A percentile compares a stretch with the other conserved stretches of the same genome.
These are phyloP conservation scores for Cyrtorhinus lividipennis DNA, from an alignment of 1,140 invertebrate genomes.

Conservation along the genomic window DNA sequence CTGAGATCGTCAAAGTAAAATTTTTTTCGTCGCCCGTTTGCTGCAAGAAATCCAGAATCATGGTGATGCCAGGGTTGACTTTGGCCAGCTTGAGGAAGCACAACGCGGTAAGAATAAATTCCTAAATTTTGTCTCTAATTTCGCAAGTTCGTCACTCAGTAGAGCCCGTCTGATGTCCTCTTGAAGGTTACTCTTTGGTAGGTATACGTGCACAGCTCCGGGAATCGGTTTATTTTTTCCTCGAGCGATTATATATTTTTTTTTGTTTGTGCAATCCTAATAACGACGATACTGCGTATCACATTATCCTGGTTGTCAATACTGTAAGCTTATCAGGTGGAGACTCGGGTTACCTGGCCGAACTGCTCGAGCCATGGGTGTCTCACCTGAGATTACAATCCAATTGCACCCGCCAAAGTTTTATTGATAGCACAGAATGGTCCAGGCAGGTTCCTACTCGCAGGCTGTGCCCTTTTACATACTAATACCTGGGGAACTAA, in stretches of 20 bases:
- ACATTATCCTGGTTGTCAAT: too few species aligned
- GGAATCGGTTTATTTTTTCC: background rate
- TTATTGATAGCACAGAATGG: too few species aligned
- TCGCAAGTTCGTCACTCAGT: background rate
- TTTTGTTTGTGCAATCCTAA: background rate
- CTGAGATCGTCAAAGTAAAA: too few species aligned
- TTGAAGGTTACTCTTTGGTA: background rate
- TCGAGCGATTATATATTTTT: background rate
- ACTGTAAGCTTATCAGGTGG: too few species aligned
- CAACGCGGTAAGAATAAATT: conserved; percentile 11
- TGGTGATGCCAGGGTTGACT: conserved; percentile 14
- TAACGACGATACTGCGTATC: background rate
- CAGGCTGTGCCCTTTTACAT: too few species aligned
- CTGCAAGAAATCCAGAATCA: background rate
- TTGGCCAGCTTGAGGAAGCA: conserved; percentile 16
- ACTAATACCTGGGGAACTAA: too few species aligned
- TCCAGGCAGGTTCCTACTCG: too few species aligned
- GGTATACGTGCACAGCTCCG: background rate
- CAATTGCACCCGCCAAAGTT: too few species aligned
- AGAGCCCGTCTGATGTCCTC: background rate
- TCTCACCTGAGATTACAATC: too few species aligned
- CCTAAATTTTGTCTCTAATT: background rate
- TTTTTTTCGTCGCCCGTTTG: background rate
- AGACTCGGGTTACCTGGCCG: too few species aligned
- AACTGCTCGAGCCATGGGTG: too few species aligned